phyloP scores from a whole-genome alignment of 2,113 vertebrate genomes.

The Capreolus pygargus region DNA sequence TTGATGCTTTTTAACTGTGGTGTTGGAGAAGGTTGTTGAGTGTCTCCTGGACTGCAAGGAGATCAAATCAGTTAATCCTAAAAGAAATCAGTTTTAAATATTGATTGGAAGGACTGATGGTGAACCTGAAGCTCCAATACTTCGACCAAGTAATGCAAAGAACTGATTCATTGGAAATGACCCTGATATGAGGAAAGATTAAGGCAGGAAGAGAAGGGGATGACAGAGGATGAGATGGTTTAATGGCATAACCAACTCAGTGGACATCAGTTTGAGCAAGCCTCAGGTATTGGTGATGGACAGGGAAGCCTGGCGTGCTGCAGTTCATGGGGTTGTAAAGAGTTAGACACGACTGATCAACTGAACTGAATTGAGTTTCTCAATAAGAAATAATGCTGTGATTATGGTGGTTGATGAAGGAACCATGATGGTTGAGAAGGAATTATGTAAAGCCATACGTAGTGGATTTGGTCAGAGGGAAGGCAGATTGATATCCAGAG shows the following conservation, averaged over 20 bases:
- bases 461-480: neutral
- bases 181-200: neutral
- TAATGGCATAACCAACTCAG: neutral
- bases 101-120: neutral
- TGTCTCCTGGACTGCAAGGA: neutral
- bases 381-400: neutral
- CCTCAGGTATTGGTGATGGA: neutral
- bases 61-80: neutral
- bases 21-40: neutral
- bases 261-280: neutral
- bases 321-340: neutral
- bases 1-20: neutral
- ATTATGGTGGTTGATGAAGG: too few species aligned
- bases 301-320: neutral
- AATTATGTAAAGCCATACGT: neutral
- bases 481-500: neutral
- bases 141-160: neutral
- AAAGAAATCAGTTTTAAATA: neutral
- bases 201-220: neutral
- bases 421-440: neutral
- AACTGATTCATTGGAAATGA: neutral
- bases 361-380: neutral
- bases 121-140: neutral
- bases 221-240: fast-evolving
- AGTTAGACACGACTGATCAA: fast-evolving